Conservation (phyloP, 2,113 vertebrate genomes). For the Pachyramphus minor region DNA sequence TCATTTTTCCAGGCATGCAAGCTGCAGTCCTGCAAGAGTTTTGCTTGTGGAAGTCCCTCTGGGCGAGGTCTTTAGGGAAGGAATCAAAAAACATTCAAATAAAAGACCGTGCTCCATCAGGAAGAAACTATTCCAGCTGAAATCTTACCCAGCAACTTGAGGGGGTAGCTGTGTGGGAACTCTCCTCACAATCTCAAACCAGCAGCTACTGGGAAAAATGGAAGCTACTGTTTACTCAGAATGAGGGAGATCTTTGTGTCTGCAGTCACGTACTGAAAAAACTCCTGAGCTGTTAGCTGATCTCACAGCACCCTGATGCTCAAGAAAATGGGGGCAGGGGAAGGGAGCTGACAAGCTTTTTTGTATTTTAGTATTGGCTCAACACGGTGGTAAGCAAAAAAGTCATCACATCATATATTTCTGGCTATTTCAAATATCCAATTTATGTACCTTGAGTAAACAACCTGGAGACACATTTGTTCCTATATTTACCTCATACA, state of each 20-base stretch:
- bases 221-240: conserved; percentile 39
- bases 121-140: conserved; percentile 41
- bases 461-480: background rate
- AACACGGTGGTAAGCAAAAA: background rate
- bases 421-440: background rate
- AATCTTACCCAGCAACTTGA: conserved; percentile 54
- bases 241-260: conserved; percentile 55
- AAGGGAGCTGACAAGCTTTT: background rate
- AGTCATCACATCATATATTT: background rate
- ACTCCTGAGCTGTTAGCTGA: conserved; percentile 22
- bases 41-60: background rate
- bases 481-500: background rate
- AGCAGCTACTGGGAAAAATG: conserved; percentile 31
- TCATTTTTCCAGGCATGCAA: conserved; percentile 33
- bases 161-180: conserved; percentile 31
- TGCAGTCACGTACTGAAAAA: background rate
- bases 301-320: conserved; percentile 1
- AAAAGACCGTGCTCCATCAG: background rate
- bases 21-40: conserved; percentile 6
- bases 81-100: conserved; percentile 27
- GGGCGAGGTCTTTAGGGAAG: background rate
- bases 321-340: background rate
- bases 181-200: conserved; percentile 13
- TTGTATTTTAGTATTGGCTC: background rate
- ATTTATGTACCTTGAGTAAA: background rate